Evolutionary conservation across 2,797 vertebrate species (phyloP).

Genomic region (Apodemus agrarius): DNA sequence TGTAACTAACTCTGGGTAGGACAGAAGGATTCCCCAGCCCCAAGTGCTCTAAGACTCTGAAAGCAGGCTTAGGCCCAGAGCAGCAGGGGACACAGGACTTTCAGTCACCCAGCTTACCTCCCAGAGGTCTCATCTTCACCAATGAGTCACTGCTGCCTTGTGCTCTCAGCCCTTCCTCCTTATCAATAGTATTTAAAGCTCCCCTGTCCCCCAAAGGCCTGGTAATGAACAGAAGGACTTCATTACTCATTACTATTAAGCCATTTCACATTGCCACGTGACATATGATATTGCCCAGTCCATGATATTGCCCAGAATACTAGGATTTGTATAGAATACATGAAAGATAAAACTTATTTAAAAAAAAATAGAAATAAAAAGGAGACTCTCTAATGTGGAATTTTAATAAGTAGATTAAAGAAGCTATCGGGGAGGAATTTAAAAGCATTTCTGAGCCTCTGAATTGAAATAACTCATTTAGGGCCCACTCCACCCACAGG

Average conservation of each 20-base stretch:
- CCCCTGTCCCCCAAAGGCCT: background rate
- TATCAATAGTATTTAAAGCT: background rate
- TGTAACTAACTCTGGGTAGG: background rate
- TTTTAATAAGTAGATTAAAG: conserved; percentile 64
- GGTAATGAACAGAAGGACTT: background rate
- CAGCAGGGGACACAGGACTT: background rate
- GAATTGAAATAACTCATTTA: conserved; percentile 62
- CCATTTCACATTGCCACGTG: background rate
- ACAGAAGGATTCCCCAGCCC: background rate
- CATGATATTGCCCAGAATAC: background rate
- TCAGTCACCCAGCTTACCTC: background rate
- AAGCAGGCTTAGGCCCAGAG: background rate
- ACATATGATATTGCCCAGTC: background rate
- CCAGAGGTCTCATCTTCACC: background rate
- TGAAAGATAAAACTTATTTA: background rate
- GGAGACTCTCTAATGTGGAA: conserved; percentile 5
- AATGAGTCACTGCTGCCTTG: background rate
- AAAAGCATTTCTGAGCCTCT: conserved; percentile 67
- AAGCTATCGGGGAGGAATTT: conserved; percentile 52
- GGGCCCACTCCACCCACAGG: background rate
- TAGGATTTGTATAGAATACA: conserved; percentile 39
- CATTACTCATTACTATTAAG: background rate
- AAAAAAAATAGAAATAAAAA: background rate
- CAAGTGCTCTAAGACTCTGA: conserved; percentile 14
- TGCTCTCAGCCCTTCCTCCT: background rate